A percentile compares a stretch with the other conserved stretches of the same genome.
These are phyloP conservation scores for Mycalesis mineus DNA, from an alignment of 2,888 invertebrate genomes.

Conservation along the genomic window DNA sequence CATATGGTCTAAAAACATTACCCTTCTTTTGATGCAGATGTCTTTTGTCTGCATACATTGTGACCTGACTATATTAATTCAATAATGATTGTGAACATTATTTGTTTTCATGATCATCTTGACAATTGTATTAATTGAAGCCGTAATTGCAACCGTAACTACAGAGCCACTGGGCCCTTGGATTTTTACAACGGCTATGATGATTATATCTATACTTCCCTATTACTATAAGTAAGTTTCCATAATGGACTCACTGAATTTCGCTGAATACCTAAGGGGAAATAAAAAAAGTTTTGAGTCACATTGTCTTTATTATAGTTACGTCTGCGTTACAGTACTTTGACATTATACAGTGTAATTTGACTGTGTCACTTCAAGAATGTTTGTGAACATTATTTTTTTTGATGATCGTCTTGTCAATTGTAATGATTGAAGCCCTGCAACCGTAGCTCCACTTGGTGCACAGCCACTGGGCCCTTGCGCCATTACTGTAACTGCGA, in stretches of 20 bases:
- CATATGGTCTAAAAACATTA: no score
- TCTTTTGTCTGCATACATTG: no score
- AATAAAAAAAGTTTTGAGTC: neutral
- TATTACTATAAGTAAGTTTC: conserved; percentile 1
- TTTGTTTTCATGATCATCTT: conserved; percentile 18
- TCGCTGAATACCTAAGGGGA: conserved; percentile 2
- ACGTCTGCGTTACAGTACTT: no score
- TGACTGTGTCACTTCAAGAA: neutral
- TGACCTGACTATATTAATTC: no score
- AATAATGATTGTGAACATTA: conserved; percentile 1
- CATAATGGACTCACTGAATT: conserved; percentile 19
- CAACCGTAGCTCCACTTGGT: conserved; percentile 33
- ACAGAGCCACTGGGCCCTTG: conserved; percentile 44
- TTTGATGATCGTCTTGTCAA: conserved; percentile 32
- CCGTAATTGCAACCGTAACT: conserved; percentile 31
- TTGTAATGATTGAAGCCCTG: conserved; percentile 34
- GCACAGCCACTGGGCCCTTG: conserved; percentile 42
- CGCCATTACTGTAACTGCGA: conserved; percentile 38
- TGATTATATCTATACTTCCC: conserved; percentile 28
- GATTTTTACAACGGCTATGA: conserved; percentile 16
- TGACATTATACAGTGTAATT: no score
- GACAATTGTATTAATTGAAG: conserved; percentile 25
- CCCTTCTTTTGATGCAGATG: no score
- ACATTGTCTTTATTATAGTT: no score
- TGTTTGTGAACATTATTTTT: conserved; percentile 31